Evolutionary conservation across 1,140 invertebrate genomes (phyloP).

Genomic region (Dysdera silvatica): DNA sequence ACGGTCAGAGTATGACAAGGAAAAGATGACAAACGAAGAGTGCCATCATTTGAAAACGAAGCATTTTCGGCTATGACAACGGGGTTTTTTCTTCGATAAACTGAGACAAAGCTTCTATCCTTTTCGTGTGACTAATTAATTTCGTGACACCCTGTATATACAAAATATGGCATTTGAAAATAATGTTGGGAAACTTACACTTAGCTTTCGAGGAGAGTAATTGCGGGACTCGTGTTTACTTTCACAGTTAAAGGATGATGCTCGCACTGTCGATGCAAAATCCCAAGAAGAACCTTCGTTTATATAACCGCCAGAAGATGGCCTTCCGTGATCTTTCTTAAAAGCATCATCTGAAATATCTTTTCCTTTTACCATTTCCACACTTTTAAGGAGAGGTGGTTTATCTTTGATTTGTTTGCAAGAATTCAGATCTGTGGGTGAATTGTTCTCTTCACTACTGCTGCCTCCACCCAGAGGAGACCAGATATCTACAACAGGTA

Average conservation of each 20-base stretch:
- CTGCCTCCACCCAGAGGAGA: slow-evolving; percentile 48
- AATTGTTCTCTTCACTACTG: slow-evolving; percentile 72
- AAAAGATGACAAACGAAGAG: too few relatives aligned
- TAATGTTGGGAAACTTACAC: too few relatives aligned
- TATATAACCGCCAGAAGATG: slow-evolving; percentile 64
- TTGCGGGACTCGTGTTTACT: background rate
- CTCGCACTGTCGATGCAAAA: slow-evolving; percentile 31
- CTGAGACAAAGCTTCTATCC: too few relatives aligned
- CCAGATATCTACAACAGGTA: slow-evolving; percentile 14
- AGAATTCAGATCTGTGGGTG: slow-evolving; percentile 77
- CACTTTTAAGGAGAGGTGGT: slow-evolving; percentile 69
- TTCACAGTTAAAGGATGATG: background rate
- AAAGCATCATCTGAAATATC: slow-evolving; percentile 45
- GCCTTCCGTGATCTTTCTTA: slow-evolving; percentile 40
- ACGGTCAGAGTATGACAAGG: too few relatives aligned
- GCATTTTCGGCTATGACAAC: too few relatives aligned
- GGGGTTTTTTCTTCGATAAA: too few relatives aligned
- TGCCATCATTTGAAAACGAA: too few relatives aligned
- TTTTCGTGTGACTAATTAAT: too few relatives aligned
- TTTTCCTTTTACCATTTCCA: slow-evolving; percentile 53
- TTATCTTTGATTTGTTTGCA: slow-evolving; percentile 70
- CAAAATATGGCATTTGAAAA: too few relatives aligned
- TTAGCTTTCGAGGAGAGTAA: slow-evolving; percentile 7
- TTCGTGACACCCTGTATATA: too few relatives aligned
- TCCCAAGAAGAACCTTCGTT: slow-evolving; percentile 57